Base-by-base conservation (phyloP, 2,888 invertebrate species). In the Spisula subtruncata region DNA sequence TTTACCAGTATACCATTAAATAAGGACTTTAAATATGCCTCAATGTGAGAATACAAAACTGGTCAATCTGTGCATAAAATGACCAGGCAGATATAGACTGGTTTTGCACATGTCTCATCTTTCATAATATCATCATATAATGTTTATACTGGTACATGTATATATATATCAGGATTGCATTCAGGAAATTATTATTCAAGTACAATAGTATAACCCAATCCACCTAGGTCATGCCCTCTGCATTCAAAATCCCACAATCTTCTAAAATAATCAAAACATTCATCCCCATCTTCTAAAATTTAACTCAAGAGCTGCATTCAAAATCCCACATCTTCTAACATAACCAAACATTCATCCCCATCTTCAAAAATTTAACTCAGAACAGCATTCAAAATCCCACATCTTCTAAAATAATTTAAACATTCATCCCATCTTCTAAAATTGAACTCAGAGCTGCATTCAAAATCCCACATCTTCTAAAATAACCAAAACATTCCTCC, bases 221-320 rank as follows among this genome's bases (percentile, higher is more conserved):
- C 75, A 75, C 75, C 75, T 16, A 75, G 12, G 16, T 75, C 75
- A 75, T 75, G 75, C 75, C 75, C 10, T 75, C n/a, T n/a, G 25
- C 60, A 66, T 66, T 66, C 60, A 66, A 66, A 8, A 66, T 25
- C 60, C 60, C 25, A n/a, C n/a, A n/a, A n/a, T 25, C n/a, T 66
- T 66, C 25, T n/a, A 25, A 25, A 66, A 25, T 25, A 66, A 66
- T 25, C 60, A 10, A n/a, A 25, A n/a, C 60, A 66, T 25, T 25
- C 60, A n/a, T 25, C 60, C n/a, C 60, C 60, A 6, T 10, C 51
- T 51, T 51, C 8, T 41, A 41, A 41, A 2, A 41, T 56, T 56
- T 18, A 20, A 41, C 41, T 8, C 25, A 25, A n/a, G n/a, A 66
- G 6, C n/a, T 25, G 25, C 60, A 66, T 66, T 66, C 60, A 66